phyloP scores from a whole-genome alignment of 2,113 vertebrate genomes.

The Notarius lentiginosus region DNA sequence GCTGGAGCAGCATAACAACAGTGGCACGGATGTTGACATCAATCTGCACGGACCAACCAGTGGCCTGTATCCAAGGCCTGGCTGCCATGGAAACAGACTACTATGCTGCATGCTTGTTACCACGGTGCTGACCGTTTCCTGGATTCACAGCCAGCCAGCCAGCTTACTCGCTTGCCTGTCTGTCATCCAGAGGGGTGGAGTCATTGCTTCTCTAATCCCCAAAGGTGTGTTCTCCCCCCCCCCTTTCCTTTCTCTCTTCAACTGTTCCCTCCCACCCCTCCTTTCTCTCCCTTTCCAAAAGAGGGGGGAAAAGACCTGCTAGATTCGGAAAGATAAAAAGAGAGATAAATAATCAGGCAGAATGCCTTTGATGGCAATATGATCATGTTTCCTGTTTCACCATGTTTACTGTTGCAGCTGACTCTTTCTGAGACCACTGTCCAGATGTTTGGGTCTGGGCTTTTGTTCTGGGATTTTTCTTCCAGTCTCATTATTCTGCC shows the following conservation, averaged over 20 bases:
- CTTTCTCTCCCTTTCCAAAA: neutral
- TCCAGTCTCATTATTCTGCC: constrained; percentile 32
- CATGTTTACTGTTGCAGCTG: too few species aligned
- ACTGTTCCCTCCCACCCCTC: constrained; percentile 36
- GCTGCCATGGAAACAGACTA: constrained; percentile 74
- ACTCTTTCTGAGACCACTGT: neutral
- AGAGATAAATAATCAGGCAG: constrained; percentile 53
- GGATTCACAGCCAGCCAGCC: constrained; percentile 62
- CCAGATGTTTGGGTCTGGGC: constrained; percentile 30
- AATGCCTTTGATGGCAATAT: constrained; percentile 54
- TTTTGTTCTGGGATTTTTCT: constrained; percentile 36
- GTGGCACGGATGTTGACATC: constrained; percentile 59
- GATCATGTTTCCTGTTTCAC: constrained; percentile 46
- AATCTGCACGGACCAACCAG: constrained; percentile 70
- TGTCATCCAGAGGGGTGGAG: constrained; percentile 60
- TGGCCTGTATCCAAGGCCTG: constrained; percentile 74
- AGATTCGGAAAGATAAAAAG: constrained; percentile 59
- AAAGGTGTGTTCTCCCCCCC: constrained; percentile 46
- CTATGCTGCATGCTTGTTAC: constrained; percentile 70
- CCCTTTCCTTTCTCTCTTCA: constrained; percentile 9
- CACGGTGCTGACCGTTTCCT: constrained; percentile 66
- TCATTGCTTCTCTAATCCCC: constrained; percentile 39
- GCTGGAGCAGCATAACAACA: constrained; percentile 70
- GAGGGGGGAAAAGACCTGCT: constrained; percentile 15
- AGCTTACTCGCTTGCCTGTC: constrained; percentile 57